A percentile compares a stretch with the other conserved stretches of the same genome.
Conservation (phyloP, 2,888 invertebrate genomes). For the Bedellia somnulentella region DNA sequence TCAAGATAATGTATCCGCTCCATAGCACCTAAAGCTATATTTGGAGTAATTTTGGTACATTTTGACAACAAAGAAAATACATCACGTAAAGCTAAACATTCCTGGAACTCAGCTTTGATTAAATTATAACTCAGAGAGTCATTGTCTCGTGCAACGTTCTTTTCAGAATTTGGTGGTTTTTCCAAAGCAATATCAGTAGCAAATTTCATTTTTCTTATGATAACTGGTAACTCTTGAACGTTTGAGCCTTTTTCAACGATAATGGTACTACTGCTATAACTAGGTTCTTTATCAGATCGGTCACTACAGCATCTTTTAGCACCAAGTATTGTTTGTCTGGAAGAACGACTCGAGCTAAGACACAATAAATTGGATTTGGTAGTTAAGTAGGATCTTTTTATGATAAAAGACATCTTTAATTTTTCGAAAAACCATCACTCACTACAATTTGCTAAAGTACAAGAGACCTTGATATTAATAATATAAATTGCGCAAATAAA, state of each 20-base stretch:
- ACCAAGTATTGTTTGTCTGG: no score
- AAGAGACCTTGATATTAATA: no score
- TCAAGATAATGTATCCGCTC: constrained; percentile 47
- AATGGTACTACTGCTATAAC: constrained; percentile 49
- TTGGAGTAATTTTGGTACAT: constrained; percentile 51
- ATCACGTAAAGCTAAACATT: constrained; percentile 39
- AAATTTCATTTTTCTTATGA: constrained; percentile 57
- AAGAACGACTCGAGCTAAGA: no score
- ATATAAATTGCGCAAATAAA: no score
- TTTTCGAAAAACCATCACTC: no score
- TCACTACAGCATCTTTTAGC: no score
- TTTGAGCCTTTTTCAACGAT: constrained; percentile 68
- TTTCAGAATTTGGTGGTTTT: constrained; percentile 15
- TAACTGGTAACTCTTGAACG: constrained; percentile 68
- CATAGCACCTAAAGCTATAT: constrained; percentile 49
- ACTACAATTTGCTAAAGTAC: no score
- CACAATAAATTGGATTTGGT: no score
- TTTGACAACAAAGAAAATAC: constrained; percentile 47
- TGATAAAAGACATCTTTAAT: no score
- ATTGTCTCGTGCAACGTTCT: no score
- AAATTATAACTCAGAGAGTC: constrained; percentile 34
- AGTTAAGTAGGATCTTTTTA: no score
- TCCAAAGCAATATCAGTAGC: constrained; percentile 25
- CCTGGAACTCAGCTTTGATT: constrained; percentile 46
- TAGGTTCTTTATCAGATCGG: constrained; percentile 15